Base-by-base conservation (phyloP, 2,113 vertebrate genomes). In the Corvus hawaiiensis region DNA sequence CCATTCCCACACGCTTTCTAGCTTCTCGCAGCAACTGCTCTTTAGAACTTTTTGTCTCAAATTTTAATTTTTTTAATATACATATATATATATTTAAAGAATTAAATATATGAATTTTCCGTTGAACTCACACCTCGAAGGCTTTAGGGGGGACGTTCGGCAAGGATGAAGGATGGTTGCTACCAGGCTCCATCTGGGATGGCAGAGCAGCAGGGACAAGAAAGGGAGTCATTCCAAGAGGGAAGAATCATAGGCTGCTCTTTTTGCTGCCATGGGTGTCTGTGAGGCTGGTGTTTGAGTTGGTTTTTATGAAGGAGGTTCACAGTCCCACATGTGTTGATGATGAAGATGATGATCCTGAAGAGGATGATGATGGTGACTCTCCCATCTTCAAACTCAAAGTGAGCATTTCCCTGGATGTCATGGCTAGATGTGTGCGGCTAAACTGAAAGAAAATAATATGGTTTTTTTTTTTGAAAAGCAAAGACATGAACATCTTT, bases 251-350 rank as follows among this genome's bases (percentile, higher is more conserved):
- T 21, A 14, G 3, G 7, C 13, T 52, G 17, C 48, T 69, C 24
- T 12, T 72, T 37, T 43, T 13, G 44, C 46, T 35, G 72, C 48
- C 3, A 2, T 3, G 27, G 37, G 17, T 76, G 67, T 11, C 52
- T 26, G 0, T 3, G 21, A 62, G 22, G 73, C 32, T 44, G 43
- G 1, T 28, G 24, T 1, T 44, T 6, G 6, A 44, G 43, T 0
- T 46, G 55, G 69, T 26, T 46, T 51, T 30, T 28, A 6, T 0
- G 5, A 46, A 69, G 49, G 44, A 81, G 27, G 27, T 33, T 74
- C 51, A 33, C 39, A 39, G 69, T 52, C n/a, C 16, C 35, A 63
- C 20, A n/a, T 0, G 0, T 24, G 8, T 10, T 41, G 32, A 13
- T 27, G 61, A 32, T 27, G 48, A 68, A 13, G 43, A 17, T 22